These are phyloP conservation scores for Sebastes schlegelii DNA, from an alignment of 2,113 vertebrate genomes.

Conservation along the genomic window DNA sequence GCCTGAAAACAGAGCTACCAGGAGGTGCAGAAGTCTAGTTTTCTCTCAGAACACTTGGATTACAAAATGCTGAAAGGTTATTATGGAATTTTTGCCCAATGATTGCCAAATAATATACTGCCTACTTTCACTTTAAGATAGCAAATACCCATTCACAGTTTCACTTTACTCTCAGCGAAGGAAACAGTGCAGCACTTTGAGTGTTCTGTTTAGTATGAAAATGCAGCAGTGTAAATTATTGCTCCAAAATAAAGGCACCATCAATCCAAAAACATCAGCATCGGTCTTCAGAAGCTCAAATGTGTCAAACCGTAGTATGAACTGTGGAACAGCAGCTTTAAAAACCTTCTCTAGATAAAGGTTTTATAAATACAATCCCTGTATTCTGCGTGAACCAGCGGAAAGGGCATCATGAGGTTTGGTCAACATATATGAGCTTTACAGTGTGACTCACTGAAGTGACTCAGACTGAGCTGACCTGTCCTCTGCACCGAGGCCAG, in stretches of 20 bases:
- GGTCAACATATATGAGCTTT: constrained; percentile 21
- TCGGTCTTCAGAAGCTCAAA: not conserved
- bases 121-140: not conserved
- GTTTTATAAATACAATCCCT: constrained; percentile 45
- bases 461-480: constrained; percentile 35
- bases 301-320: not conserved
- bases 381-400: constrained; percentile 10
- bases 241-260: not conserved
- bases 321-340: not conserved
- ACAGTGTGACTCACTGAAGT: constrained; percentile 40
- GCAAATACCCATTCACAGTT: not conserved
- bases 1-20: too few species aligned
- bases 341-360: constrained; percentile 8
- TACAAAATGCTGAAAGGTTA: too few species aligned
- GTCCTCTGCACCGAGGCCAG: constrained; percentile 7
- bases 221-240: not conserved
- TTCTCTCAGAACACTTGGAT: too few species aligned
- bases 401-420: constrained; percentile 1
- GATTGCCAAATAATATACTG: too few species aligned
- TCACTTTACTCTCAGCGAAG: not conserved
- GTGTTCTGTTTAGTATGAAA: not conserved
- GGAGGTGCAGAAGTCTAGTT: too few species aligned
- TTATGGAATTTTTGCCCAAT: too few species aligned
- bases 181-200: not conserved
- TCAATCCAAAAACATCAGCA: not conserved